phyloP scores from a whole-genome alignment of 2,797 vertebrate genomes.

The Clarias fuscus region DNA sequence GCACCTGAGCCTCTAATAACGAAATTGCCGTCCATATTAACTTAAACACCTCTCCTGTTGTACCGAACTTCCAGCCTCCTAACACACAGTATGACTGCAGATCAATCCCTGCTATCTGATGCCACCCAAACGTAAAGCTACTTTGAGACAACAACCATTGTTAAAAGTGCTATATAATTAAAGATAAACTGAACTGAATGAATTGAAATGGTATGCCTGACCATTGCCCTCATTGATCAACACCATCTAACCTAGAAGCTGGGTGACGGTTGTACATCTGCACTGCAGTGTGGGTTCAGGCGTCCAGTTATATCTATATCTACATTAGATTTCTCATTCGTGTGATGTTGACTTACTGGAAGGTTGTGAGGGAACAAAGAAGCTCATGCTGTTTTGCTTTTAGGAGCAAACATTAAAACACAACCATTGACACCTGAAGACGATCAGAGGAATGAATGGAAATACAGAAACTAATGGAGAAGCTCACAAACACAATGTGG shows the following conservation, averaged over 20 bases:
- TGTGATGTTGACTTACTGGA: not conserved
- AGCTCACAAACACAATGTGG: not conserved
- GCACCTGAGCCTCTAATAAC: no score
- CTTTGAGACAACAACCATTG: no score
- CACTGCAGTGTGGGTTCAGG: not conserved
- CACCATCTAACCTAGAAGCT: not conserved
- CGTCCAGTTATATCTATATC: not conserved
- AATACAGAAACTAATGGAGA: not conserved
- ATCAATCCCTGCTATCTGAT: no score
- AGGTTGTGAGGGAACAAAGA: not conserved
- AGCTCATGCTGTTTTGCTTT: not conserved
- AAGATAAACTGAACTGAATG: no score
- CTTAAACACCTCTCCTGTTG: no score
- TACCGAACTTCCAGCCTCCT: no score
- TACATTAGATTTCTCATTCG: not conserved
- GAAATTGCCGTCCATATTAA: no score
- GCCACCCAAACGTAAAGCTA: no score
- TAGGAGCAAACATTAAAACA: not conserved
- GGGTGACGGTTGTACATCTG: not conserved
- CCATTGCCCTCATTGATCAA: not conserved
- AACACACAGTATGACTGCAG: no score
- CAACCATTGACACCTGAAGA: not conserved
- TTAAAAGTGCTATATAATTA: no score
- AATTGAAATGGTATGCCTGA: no score
- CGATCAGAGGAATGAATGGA: not conserved